Base-by-base conservation (phyloP, 2,113 vertebrate genomes). In the Antechinus flavipes region DNA sequence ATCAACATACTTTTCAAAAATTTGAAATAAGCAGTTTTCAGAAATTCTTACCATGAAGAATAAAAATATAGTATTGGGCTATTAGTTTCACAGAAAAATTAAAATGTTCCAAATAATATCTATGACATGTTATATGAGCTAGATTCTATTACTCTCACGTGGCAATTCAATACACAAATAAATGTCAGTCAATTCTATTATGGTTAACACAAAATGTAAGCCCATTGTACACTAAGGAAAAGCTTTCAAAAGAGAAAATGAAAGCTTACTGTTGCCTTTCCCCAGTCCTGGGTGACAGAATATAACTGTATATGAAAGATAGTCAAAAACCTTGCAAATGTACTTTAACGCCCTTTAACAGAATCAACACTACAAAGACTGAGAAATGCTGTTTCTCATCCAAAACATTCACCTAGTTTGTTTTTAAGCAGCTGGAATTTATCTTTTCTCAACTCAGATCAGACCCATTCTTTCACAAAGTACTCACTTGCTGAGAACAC, bases 321-420 rank as follows among this genome's bases (percentile, higher is more conserved):
- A 92, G 46, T 93, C 14, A 14, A 52, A 3, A 52, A 76, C 58
- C 47, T 12, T 94, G 24, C 94, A 93, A 49, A 47, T 94, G 92
- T 84, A 96, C 93, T 97, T 93, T 56, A 93, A 93, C 55, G 90
- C 46, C 91, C 61, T 95, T 96, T 90, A 95, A 95, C 0, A 97
- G 42, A 93, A 91, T 94, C 93, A 95, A 76, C 76, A 95, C 61
- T 93, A 92, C 93, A 93, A 12, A 3, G 53, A 91, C 94, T 96
- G 91, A 95, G 92, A 97, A 97, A 95, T 55, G 96, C 27, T 91
- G 61, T 35, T 93, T 54, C 61, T 96, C 97, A 97, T 97, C 91
- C 93, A 96, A 98, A 98, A 96, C 95, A 97, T 97, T 96, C 96
- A 97, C 97, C 97, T 97, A 97, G 95, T 96, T 97, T 98, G 91